Conservation (phyloP, 2,113 vertebrate genomes). For the Heloderma charlesbogerti region DNA sequence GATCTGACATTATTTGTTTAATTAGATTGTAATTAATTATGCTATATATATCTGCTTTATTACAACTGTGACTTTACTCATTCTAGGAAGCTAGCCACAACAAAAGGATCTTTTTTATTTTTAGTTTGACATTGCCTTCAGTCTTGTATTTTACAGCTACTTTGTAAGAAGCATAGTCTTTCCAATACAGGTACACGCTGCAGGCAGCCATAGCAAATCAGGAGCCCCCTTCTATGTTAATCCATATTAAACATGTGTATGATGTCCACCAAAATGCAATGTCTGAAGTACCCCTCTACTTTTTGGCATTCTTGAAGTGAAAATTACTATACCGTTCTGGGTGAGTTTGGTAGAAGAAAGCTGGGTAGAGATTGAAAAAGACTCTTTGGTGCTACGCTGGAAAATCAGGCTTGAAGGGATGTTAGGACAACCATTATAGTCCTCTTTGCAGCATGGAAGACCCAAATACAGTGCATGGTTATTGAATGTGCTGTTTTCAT, state of each 20-base stretch:
- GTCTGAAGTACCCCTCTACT: not conserved
- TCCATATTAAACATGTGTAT: not conserved
- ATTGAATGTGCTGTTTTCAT: conserved; percentile 95
- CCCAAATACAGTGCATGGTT: conserved; percentile 96
- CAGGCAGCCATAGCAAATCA: not conserved
- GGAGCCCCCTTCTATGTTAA: not conserved
- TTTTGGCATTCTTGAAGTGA: not conserved
- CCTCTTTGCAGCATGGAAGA: conserved; percentile 95
- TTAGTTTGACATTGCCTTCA: not conserved
- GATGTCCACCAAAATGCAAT: not conserved
- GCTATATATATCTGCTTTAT: not conserved
- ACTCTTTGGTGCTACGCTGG: conserved; percentile 95
- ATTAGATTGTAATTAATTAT: not conserved
- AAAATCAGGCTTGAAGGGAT: conserved; percentile 93
- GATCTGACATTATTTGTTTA: not conserved
- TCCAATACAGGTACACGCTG: not conserved
- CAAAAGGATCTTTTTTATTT: not conserved
- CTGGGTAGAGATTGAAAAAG: conserved; percentile 92
- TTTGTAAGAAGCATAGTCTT: not conserved
- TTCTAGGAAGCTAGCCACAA: not conserved
- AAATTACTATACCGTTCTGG: conserved; percentile 87
- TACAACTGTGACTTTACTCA: not conserved
- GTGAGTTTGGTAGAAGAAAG: conserved; percentile 97
- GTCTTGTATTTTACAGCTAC: not conserved
- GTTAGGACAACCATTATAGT: conserved; percentile 92